Base-by-base conservation (phyloP, 1,140 invertebrate genomes). In the Saccostrea echinata region DNA sequence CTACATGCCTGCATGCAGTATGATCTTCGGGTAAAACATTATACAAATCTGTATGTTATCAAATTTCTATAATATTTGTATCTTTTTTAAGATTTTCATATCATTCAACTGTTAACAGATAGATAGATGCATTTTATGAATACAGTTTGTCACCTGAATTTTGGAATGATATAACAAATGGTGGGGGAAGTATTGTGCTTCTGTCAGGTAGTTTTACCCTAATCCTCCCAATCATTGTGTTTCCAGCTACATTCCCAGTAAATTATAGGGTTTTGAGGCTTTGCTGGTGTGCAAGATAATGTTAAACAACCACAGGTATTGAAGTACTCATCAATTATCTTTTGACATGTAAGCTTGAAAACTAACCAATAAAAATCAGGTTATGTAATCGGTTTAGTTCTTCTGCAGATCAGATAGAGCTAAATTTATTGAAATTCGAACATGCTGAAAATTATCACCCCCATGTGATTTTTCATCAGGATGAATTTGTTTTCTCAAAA, bases 391-490 rank as follows among this genome's bases (percentile, higher is more conserved):
- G 68, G 27, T 76, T 30, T 30, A 33, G 68, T 30, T 76, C 68
- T 18, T 76, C 2, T 30, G 3, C 2, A 76, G 27, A 30, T 61
- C 55, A 4, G 55, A 61, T 61, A 8, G 8, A 61, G 55, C 16
- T 61, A n/a, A n/a, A n/a, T 43, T 76, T 12, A 76, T 33, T 76
- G 68, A 76, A 76, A 76, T 76, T 33, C 27, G 16, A 76, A 76
- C 68, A 76, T 27, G 3, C 12, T 27, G 68, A 76, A 30, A 76
- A 76, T 76, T 76, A 76, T 76, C 68, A 76, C 27, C 68, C 27
- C 68, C 68, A 76, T 76, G 68, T 16, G 68, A 33, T 76, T 76
- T 76, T 76, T 76, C 24, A 76, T 76, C 68, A 76, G 68, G 27
- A 30, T 16, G 3, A 76, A 76, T 33, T 76, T 76, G 11, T n/a